phyloP scores from a whole-genome alignment of 2,113 vertebrate genomes.

The Alethe diademata region DNA sequence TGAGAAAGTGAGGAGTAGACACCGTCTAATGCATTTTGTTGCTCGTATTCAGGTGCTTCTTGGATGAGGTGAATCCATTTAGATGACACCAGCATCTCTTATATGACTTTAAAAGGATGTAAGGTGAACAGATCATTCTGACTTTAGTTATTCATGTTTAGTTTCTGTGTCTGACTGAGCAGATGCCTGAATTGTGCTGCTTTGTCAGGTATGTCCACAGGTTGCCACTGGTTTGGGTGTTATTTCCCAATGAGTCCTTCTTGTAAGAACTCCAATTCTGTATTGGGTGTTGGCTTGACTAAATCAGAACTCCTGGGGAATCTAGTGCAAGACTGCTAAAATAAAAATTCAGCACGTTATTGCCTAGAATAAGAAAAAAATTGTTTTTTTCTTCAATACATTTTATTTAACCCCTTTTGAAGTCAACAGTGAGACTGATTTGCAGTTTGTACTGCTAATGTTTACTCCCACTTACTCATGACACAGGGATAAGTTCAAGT shows the following conservation, averaged over 20 bases:
- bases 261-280: background rate
- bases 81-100: background rate
- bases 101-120: background rate
- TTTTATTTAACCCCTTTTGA: background rate
- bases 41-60: background rate
- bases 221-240: background rate
- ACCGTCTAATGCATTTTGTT: background rate
- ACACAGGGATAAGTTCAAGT: constrained; percentile 36
- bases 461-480: background rate
- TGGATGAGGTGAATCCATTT: background rate
- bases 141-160: background rate
- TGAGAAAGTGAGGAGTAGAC: background rate
- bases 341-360: background rate
- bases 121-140: background rate
- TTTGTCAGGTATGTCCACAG: background rate
- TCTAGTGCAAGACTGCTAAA: background rate
- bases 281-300: background rate
- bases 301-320: background rate
- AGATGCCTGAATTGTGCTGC: background rate
- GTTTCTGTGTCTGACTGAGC: background rate
- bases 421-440: background rate
- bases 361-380: background rate
- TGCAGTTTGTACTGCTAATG: background rate
- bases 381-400: background rate
- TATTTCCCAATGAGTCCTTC: background rate